phyloP scores from a whole-genome alignment of 1,140 invertebrate species.

The Papilio polyxenes region DNA sequence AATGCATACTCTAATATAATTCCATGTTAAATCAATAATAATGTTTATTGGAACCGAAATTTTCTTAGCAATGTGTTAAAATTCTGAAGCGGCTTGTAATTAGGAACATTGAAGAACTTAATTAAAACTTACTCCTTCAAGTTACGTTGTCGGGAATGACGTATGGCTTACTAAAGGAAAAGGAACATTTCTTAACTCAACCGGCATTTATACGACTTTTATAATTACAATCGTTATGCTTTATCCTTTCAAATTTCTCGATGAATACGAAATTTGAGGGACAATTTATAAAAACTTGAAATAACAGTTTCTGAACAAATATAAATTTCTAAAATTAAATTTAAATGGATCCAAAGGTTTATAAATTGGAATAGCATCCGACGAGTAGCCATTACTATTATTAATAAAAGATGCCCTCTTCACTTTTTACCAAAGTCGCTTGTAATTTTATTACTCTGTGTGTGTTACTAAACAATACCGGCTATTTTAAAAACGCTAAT shows the following conservation, averaged over 20 bases:
- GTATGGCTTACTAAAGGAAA: background rate
- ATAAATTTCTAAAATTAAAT: background rate
- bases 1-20: background rate
- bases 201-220: background rate
- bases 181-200: background rate
- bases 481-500: background rate
- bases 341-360: too few relatives aligned
- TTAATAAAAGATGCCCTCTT: too few relatives aligned
- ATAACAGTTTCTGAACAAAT: background rate
- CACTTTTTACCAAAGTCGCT: background rate
- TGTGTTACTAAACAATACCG: background rate
- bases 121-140: conserved; percentile 11
- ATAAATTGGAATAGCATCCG: too few relatives aligned
- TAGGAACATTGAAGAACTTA: conserved; percentile 13
- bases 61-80: background rate
- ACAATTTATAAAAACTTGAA: background rate
- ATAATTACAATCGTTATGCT: conserved; percentile 1
- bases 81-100: background rate
- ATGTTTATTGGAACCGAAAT: background rate
- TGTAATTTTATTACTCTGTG: background rate
- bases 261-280: background rate
- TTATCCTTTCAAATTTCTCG: background rate
- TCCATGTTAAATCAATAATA: too few relatives aligned
- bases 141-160: background rate
- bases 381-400: too few relatives aligned